Evolutionary conservation across 2,113 vertebrate genomes (phyloP).

Genomic region (Helogale parvula): DNA sequence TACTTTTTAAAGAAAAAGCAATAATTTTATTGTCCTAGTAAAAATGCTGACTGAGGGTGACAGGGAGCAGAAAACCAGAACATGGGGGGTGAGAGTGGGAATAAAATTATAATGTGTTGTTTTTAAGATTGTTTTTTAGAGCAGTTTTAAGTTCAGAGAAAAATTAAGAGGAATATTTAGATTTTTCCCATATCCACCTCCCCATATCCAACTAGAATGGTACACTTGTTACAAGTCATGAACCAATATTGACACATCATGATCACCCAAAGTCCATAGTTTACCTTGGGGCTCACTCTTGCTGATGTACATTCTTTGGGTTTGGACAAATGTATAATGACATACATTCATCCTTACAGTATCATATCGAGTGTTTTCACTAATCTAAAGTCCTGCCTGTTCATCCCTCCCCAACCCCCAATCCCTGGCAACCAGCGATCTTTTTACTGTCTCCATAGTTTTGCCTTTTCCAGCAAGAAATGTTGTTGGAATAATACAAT

Average conservation of each 20-base stretch:
- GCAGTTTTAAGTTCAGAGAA: neutral
- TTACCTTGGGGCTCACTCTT: neutral
- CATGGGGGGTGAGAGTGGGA: neutral
- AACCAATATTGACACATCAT: neutral
- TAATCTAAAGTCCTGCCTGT: neutral
- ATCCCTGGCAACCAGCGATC: neutral
- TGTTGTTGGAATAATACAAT: neutral
- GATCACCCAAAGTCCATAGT: neutral
- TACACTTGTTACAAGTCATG: neutral
- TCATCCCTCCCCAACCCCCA: neutral
- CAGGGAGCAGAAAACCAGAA: neutral
- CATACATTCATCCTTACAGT: neutral
- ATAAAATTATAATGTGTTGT: neutral
- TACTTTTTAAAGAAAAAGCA: constrained; percentile 26
- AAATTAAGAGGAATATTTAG: neutral
- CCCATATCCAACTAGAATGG: neutral
- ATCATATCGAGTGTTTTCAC: neutral
- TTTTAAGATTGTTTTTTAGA: neutral
- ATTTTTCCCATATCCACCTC: neutral
- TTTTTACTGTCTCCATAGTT: neutral
- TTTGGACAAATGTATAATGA: neutral
- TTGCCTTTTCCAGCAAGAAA: neutral
- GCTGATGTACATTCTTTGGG: neutral
- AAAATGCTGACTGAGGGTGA: neutral
- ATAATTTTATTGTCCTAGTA: neutral